Evolutionary conservation across 2,888 invertebrate species (phyloP), one percentile per base, ranked within the genome.

Genomic region (Ametastegia equiseti): DNA sequence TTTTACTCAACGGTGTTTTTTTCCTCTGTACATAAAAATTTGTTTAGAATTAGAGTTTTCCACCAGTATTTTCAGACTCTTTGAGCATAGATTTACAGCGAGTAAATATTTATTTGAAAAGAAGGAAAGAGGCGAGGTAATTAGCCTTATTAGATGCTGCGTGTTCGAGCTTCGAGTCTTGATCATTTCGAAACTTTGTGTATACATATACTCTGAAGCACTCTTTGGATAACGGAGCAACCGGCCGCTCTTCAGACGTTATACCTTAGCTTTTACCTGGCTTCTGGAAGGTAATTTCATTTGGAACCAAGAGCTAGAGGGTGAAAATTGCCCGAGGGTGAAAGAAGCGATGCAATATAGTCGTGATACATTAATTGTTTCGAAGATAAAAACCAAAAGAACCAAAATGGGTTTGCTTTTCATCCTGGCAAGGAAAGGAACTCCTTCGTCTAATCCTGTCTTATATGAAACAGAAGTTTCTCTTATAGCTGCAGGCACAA

Each of bases 101-200:
- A 60, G 60, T 78, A 19, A 57, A 78, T 63, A 78, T 78, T 45
- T 42, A 57, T 45, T 36, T 27, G 36, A 6, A 75, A 36, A 54
- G 27, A 71, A 3, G 47, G 47, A 27, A 27, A 30, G 63, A 13
- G 13, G 19, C 27, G 60, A 57, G 42, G 60, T 42, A 78, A 78
- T 78, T 63, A 78, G 60, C 30, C 60, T 78, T 42, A 78, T 60
- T 57, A 78, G 78, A 42, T 78, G n/a, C n/a, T n/a, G n/a, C n/a
- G n/a, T n/a, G 42, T 36, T 23, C n/a, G 27, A 36, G 54, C 75
- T 36, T 11, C 30, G 30, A 60, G 60, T 60, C 60, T 60, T 60
- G 13, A 30, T 60, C 30, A 30, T 30, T 27, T 19, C 30, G 13
- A 67, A 67, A 67, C 67, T 67, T 67, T 19, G 67, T 67, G 39